phyloP scores from a whole-genome alignment of 2,888 invertebrate genomes.

The Platerodrilus igneus region DNA sequence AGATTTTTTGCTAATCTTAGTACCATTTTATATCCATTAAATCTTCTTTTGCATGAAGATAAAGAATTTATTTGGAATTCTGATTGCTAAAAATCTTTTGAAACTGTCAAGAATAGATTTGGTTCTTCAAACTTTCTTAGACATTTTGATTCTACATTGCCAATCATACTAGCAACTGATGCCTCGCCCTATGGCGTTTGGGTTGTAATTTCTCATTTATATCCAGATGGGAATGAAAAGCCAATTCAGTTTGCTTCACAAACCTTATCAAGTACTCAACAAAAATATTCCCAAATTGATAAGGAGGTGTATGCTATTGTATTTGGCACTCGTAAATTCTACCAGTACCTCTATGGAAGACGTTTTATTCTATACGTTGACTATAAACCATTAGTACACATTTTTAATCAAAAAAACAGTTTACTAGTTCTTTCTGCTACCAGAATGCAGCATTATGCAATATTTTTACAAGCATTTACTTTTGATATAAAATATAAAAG shows the following conservation, averaged over 20 bases:
- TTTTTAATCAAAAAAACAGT: slow-evolving; percentile 1
- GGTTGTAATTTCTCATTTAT: background rate
- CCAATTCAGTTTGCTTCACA: background rate
- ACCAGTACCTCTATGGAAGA: slow-evolving; percentile 23
- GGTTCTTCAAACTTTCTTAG: too few species aligned
- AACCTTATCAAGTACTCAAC: too few species aligned
- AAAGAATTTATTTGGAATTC: too few species aligned
- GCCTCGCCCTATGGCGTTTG: too few species aligned
- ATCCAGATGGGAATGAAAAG: slow-evolving; percentile 13
- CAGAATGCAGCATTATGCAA: slow-evolving; percentile 6
- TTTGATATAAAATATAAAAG: slow-evolving; percentile 8
- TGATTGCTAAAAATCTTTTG: too few species aligned
- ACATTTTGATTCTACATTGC: too few species aligned
- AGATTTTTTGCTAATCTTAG: slow-evolving; percentile 5
- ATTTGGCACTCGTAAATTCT: slow-evolving; percentile 20
- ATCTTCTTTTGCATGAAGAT: too few species aligned
- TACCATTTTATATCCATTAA: slow-evolving; percentile 4
- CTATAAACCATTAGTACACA: slow-evolving; percentile 6
- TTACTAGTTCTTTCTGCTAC: background rate
- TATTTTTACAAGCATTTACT: slow-evolving; percentile 5
- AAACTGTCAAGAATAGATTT: background rate
- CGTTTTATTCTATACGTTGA: slow-evolving; percentile 11
- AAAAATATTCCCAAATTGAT: slow-evolving; percentile 5
- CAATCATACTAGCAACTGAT: too few species aligned
- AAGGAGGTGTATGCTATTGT: slow-evolving; percentile 18